Conservation (phyloP, 2,888 invertebrate genomes). For the Calliopum simillimum region DNA sequence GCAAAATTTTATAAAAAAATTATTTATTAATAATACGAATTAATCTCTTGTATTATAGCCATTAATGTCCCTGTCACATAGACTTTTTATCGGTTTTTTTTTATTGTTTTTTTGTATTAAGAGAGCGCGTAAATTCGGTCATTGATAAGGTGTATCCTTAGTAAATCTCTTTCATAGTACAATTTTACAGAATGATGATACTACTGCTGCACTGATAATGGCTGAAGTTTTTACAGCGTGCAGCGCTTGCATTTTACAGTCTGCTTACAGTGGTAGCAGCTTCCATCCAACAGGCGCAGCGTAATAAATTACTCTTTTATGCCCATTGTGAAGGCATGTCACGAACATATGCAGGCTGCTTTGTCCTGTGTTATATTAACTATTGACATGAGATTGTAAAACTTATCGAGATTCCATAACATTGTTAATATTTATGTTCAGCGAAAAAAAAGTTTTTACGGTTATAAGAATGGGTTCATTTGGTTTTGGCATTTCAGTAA, state of each 20-base stretch:
- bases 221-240: neutral
- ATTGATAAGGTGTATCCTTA: constrained; percentile 27
- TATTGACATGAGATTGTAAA: constrained; percentile 26
- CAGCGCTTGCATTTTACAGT: no score
- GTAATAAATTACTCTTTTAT: constrained; percentile 30
- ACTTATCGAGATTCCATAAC: constrained; percentile 28
- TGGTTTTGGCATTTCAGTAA: neutral
- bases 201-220: neutral
- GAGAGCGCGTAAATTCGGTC: constrained; percentile 19
- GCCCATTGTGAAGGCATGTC: constrained; percentile 32
- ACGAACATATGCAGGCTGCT: constrained; percentile 22
- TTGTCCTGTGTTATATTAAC: constrained; percentile 21
- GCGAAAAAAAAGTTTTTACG: constrained; percentile 1
- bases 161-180: neutral
- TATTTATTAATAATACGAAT: no score
- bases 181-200: neutral
- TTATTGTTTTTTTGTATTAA: constrained; percentile 3
- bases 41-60: no score
- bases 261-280: no score
- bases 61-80: neutral
- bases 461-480: constrained; percentile 4
- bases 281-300: neutral
- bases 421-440: constrained; percentile 25
- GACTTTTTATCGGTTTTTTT: neutral
- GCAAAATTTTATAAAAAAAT: no score